Percentiles rank a stretch among this genome's conserved stretches.
Conservation (phyloP, 2,888 invertebrate genomes). For the Troglohyphantes excavatus region DNA sequence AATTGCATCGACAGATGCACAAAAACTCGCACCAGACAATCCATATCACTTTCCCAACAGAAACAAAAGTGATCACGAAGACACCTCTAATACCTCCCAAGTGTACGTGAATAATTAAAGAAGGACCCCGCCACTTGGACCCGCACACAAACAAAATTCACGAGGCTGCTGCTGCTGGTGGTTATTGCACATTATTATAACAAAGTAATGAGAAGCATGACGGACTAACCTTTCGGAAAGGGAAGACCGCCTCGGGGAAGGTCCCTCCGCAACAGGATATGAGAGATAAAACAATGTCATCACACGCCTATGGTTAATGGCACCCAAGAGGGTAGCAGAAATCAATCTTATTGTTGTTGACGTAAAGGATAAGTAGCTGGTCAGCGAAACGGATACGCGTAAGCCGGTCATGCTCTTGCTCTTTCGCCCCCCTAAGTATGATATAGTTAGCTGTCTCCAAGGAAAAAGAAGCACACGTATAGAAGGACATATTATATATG, state of each 20-base stretch:
- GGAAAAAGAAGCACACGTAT: background rate
- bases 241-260: too few species aligned
- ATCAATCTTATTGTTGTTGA: conserved; percentile 38
- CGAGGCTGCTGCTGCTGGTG: background rate
- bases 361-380: conserved; percentile 6
- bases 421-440: background rate
- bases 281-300: conserved; percentile 53
- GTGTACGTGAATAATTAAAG: background rate
- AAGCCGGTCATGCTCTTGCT: conserved; percentile 27
- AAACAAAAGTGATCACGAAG: background rate
- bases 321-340: conserved; percentile 21
- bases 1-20: too few species aligned
- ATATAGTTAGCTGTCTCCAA: background rate
- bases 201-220: background rate
- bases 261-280: conserved; percentile 3
- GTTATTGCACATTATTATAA: background rate
- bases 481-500: too few species aligned
- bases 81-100: background rate
- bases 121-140: background rate
- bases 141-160: background rate
- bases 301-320: conserved; percentile 44
- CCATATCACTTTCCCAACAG: background rate
- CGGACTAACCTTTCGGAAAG: conserved; percentile 8
- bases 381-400: conserved; percentile 32
- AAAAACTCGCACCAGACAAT: too few species aligned